Evolutionary conservation across 2,113 vertebrate genomes (phyloP).

Genomic region (Entosphenus tridentatus): DNA sequence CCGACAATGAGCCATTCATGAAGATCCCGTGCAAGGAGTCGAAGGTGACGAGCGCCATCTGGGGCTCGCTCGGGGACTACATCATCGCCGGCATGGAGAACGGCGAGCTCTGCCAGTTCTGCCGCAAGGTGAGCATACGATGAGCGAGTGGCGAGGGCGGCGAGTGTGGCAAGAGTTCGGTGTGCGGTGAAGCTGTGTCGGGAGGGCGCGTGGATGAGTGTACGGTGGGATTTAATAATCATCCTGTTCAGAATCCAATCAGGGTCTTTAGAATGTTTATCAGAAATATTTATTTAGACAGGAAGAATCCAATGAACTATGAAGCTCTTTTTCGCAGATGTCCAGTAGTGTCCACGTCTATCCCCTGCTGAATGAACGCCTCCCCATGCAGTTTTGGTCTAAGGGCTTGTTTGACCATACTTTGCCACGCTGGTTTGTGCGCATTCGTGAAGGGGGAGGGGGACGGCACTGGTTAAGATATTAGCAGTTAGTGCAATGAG

Average conservation of each 20-base stretch:
- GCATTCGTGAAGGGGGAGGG: too few relatives aligned
- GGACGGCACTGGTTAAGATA: too few relatives aligned
- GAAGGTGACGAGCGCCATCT: slow-evolving; percentile 87
- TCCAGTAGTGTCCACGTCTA: too few relatives aligned
- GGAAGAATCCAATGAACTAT: too few relatives aligned
- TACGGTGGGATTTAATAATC: neutral
- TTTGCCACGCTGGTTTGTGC: too few relatives aligned
- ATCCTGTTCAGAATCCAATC: neutral
- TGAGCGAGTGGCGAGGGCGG: neutral
- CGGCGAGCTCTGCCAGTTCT: slow-evolving; percentile 80
- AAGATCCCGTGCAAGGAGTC: slow-evolving; percentile 62
- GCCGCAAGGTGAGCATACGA: slow-evolving; percentile 45
- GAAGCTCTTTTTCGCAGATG: too few relatives aligned
- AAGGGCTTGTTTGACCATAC: too few relatives aligned
- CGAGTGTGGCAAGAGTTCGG: neutral
- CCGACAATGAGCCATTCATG: slow-evolving; percentile 69
- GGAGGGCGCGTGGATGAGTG: neutral
- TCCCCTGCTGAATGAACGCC: too few relatives aligned
- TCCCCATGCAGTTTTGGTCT: too few relatives aligned
- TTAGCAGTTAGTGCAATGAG: too few relatives aligned
- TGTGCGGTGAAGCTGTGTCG: neutral
- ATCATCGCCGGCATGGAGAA: slow-evolving; percentile 74
- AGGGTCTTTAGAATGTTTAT: neutral
- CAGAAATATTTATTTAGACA: too few relatives aligned
- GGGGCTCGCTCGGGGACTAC: slow-evolving; percentile 78